phyloP scores from a whole-genome alignment of 2,113 vertebrate species.

The Phylloscopus trochilus region DNA sequence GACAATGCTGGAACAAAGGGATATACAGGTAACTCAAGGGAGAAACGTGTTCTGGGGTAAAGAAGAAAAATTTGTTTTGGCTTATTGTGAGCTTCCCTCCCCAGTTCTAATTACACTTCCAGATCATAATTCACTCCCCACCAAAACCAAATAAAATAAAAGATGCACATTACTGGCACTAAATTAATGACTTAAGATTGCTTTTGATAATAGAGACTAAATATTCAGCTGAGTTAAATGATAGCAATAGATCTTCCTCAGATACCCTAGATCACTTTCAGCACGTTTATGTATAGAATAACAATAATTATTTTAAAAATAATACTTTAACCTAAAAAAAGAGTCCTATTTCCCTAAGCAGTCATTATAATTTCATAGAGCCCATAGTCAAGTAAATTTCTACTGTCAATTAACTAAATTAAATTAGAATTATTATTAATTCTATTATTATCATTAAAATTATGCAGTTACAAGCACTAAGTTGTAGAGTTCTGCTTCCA shows the following conservation, averaged over 20 bases:
- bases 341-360: neutral
- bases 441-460: neutral
- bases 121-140: neutral
- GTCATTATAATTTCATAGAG: neutral
- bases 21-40: neutral
- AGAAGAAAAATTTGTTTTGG: neutral
- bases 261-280: neutral
- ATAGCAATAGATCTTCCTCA: neutral
- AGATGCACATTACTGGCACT: neutral
- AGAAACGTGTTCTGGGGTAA: neutral
- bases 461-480: neutral
- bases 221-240: neutral
- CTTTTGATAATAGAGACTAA: neutral
- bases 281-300: neutral
- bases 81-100: accelerated
- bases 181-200: neutral
- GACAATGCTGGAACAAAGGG: neutral
- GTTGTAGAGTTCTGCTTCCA: neutral
- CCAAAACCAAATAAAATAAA: neutral
- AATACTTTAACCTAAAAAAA: neutral
- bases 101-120: neutral
- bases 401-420: neutral
- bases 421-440: neutral
- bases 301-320: neutral
- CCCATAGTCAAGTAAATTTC: neutral